These are phyloP conservation scores for Typhlichthys eigenmanni DNA, from an alignment of 2,797 vertebrate species.

Conservation along the genomic window DNA sequence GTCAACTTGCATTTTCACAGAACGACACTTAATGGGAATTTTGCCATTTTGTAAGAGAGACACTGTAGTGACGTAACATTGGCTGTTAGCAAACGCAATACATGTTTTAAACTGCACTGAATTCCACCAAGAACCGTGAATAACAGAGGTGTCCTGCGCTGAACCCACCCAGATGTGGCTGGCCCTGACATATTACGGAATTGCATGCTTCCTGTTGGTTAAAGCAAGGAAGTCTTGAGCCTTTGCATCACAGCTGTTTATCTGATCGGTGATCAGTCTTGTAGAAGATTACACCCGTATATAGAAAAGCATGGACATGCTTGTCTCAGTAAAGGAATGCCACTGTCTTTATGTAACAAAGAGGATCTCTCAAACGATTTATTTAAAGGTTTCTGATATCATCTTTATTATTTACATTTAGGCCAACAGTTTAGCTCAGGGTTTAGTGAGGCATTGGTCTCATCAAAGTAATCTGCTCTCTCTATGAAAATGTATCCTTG, in stretches of 20 bases:
- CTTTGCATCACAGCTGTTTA: constrained; percentile 43
- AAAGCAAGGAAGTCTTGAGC: constrained; percentile 39
- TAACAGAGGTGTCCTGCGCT: background rate
- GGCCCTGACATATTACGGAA: constrained; percentile 5
- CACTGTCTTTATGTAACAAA: background rate
- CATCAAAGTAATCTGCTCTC: constrained; percentile 16
- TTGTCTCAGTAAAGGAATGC: background rate
- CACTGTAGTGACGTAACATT: background rate
- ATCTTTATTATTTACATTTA: constrained; percentile 11
- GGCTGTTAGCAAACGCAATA: background rate
- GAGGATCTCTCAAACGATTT: background rate
- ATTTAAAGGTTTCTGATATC: no score
- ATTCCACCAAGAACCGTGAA: background rate
- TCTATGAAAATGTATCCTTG: constrained; percentile 2
- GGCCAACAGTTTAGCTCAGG: constrained; percentile 11
- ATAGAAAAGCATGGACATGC: background rate
- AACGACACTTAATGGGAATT: constrained; percentile 25
- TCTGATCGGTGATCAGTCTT: constrained; percentile 29
- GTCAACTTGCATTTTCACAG: constrained; percentile 29
- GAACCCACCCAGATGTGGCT: constrained; percentile 23
- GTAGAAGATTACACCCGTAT: constrained; percentile 8
- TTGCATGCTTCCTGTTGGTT: constrained; percentile 48
- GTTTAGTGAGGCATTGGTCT: constrained; percentile 20
- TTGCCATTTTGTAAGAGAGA: background rate
- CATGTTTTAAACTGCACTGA: background rate